Conservation (phyloP, 2,797 vertebrate species). For the Manis pentadactyla region DNA sequence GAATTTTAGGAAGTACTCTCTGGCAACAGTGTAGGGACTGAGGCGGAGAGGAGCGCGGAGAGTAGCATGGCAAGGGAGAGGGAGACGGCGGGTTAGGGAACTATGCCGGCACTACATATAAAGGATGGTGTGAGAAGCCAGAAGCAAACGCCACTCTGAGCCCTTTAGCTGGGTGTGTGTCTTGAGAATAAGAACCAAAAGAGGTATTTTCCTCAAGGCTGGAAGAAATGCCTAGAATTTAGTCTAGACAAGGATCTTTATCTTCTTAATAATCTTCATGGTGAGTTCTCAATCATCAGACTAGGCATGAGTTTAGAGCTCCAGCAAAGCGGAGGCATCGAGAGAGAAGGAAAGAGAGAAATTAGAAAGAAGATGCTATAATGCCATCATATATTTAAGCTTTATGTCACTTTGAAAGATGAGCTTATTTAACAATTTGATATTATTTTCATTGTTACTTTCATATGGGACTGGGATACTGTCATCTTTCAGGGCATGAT, state of each 20-base stretch:
- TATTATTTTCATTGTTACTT: constrained; percentile 39
- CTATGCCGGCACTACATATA: not conserved
- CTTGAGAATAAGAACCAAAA: constrained; percentile 1
- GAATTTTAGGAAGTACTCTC: not conserved
- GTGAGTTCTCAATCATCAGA: not conserved
- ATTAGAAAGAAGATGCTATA: not conserved
- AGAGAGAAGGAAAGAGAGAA: not conserved
- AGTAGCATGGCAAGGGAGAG: too few relatives aligned
- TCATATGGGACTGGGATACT: not conserved
- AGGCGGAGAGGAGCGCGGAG: not conserved
- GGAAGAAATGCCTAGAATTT: constrained; percentile 34
- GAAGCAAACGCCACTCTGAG: not conserved
- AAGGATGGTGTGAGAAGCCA: not conserved
- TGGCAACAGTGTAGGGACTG: not conserved
- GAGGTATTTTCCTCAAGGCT: not conserved
- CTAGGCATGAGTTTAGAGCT: not conserved
- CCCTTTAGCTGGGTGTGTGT: not conserved
- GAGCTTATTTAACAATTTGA: not conserved
- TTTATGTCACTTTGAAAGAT: not conserved
- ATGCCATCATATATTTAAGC: not conserved
- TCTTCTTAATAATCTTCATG: not conserved
- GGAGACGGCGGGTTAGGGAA: not conserved
- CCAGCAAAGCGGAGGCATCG: not conserved
- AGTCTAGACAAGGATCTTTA: not conserved
- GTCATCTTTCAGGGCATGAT: not conserved